Evolutionary conservation across 2,113 vertebrate species (phyloP).

Genomic region (Cromileptes altivelis): DNA sequence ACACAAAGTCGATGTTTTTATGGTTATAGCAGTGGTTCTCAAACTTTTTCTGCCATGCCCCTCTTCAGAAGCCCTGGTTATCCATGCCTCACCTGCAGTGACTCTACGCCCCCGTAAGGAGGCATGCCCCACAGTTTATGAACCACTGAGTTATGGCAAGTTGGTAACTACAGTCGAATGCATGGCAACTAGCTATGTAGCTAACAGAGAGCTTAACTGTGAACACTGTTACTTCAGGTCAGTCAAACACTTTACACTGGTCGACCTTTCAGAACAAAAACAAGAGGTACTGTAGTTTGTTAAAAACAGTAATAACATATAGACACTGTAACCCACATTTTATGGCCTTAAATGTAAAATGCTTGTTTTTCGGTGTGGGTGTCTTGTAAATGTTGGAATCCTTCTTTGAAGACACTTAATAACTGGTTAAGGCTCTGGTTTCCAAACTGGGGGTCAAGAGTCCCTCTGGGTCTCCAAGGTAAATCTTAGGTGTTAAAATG

Average conservation of each 20-base stretch:
- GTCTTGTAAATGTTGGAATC: background rate
- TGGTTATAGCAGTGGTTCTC: background rate
- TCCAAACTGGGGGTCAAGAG: no score
- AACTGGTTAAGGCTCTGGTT: background rate
- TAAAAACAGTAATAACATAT: background rate
- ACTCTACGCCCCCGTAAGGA: background rate
- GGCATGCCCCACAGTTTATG: no score
- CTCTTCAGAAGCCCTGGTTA: no score
- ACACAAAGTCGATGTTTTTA: constrained; percentile 13
- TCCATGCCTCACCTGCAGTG: no score
- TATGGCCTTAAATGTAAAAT: background rate
- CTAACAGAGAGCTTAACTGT: background rate
- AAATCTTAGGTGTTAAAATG: background rate
- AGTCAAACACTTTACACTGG: background rate
- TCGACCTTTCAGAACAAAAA: background rate
- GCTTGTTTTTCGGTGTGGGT: background rate
- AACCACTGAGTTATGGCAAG: no score
- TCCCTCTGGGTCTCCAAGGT: background rate
- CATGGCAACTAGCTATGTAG: background rate
- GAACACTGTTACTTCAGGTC: background rate
- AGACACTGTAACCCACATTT: background rate
- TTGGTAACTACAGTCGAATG: background rate
- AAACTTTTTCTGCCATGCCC: no score
- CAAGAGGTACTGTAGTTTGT: background rate
- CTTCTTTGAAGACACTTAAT: background rate